A percentile compares a stretch with the other conserved stretches of the same genome.
Evolutionary conservation across 1,140 invertebrate species (phyloP).

Genomic region (Diprion similis): DNA sequence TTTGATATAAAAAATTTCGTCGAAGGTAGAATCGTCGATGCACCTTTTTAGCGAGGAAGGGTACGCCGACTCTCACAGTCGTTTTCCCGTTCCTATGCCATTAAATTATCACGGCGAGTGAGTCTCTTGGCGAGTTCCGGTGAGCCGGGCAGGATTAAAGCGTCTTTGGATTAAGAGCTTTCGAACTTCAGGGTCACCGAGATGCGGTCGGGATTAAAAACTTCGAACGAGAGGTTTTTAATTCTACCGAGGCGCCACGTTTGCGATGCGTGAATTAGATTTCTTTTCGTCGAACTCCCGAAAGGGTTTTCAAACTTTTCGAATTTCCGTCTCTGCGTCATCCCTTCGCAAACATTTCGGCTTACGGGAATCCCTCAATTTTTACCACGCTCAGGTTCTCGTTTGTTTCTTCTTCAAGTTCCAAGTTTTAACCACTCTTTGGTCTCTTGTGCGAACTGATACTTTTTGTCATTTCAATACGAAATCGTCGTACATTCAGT

Average conservation of each 20-base stretch:
- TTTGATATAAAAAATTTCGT: too few species aligned
- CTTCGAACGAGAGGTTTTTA: constrained; percentile 8
- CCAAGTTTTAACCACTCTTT: background rate
- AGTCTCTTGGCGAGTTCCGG: constrained; percentile 26
- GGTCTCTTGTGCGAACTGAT: background rate
- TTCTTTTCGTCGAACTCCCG: background rate
- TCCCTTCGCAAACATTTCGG: background rate
- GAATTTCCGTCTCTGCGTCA: background rate
- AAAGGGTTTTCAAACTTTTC: background rate
- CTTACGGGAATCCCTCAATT: background rate
- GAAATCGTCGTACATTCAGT: too few species aligned
- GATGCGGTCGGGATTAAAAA: constrained; percentile 33
- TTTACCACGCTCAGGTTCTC: background rate
- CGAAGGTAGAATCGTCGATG: too few species aligned
- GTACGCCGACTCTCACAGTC: too few species aligned
- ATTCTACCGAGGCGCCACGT: background rate
- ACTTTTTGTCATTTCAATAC: too few species aligned
- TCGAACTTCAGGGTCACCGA: constrained; percentile 29
- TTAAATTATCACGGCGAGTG: constrained; percentile 38
- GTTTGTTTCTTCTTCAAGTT: background rate
- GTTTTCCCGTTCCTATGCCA: constrained; percentile 16
- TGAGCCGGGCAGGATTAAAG: constrained; percentile 25
- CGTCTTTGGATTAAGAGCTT: constrained; percentile 36
- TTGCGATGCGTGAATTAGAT: background rate
- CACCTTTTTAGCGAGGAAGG: too few species aligned